These are phyloP conservation scores for Callitettix versicolor DNA, from an alignment of 1,140 invertebrate species.

Conservation along the genomic window DNA sequence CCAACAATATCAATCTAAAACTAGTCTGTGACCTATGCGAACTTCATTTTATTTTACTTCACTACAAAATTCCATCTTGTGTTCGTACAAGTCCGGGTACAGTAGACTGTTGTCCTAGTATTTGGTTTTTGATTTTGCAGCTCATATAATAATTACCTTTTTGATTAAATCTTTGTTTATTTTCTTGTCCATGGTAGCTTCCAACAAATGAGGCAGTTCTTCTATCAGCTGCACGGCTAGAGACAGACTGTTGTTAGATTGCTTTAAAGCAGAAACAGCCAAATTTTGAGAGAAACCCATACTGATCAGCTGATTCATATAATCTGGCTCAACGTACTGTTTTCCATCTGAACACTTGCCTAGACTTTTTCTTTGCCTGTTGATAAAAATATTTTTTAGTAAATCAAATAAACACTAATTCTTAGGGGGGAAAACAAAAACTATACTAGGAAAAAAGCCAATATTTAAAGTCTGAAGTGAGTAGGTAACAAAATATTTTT, in stretches of 20 bases:
- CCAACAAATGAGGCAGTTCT: slow-evolving; percentile 36
- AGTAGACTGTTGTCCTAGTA: too few relatives aligned
- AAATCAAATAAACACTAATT: too few relatives aligned
- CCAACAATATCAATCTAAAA: too few relatives aligned
- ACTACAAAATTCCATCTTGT: too few relatives aligned
- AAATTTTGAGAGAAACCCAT: slow-evolving; percentile 53
- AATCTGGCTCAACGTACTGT: slow-evolving; percentile 40
- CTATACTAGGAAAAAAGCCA: slow-evolving; percentile 23
- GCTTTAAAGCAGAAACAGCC: slow-evolving; percentile 45
- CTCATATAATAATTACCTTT: slow-evolving; percentile 12
- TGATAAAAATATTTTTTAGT: background rate
- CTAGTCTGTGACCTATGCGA: too few relatives aligned
- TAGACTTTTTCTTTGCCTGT: slow-evolving; percentile 31
- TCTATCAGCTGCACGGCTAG: slow-evolving; percentile 51
- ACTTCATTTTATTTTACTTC: too few relatives aligned
- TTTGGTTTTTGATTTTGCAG: too few relatives aligned
- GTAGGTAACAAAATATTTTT: background rate
- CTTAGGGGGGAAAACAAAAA: too few relatives aligned
- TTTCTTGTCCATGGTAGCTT: slow-evolving; percentile 15
- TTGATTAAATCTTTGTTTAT: slow-evolving; percentile 11
- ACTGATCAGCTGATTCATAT: slow-evolving; percentile 42
- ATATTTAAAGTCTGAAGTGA: background rate
- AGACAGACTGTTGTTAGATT: slow-evolving; percentile 53
- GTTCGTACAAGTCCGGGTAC: too few relatives aligned
- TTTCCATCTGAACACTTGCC: slow-evolving; percentile 37